A percentile compares a stretch with the other conserved stretches of the same genome.
These are phyloP conservation scores for Chitala chitala DNA, from an alignment of 2,113 vertebrate species.

Conservation along the genomic window DNA sequence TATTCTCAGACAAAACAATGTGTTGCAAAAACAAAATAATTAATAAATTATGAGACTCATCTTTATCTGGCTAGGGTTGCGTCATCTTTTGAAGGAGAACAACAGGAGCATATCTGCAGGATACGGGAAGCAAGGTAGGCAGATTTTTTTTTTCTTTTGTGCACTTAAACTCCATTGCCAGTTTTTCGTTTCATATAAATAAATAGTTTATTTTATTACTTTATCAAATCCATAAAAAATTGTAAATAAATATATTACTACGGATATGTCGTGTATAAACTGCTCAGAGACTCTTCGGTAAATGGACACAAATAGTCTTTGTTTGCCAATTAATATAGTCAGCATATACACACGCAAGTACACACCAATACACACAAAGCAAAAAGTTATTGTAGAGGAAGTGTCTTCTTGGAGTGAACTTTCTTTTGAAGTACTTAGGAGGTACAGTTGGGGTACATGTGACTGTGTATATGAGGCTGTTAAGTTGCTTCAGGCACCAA, in stretches of 20 bases:
- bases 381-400: slow-evolving; percentile 17
- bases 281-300: too few species aligned
- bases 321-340: neutral
- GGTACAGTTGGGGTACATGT: slow-evolving; percentile 16
- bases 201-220: neutral
- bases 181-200: neutral
- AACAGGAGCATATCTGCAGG: neutral
- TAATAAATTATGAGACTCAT: neutral
- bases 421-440: slow-evolving; percentile 18
- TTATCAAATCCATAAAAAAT: neutral
- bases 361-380: neutral
- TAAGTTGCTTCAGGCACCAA: slow-evolving; percentile 18
- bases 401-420: slow-evolving; percentile 10
- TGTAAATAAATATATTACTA: neutral
- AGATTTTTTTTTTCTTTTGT: neutral
- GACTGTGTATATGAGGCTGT: slow-evolving; percentile 17
- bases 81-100: neutral
- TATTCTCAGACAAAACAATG: neutral
- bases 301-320: neutral
- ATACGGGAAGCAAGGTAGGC: neutral
- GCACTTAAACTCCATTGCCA: neutral
- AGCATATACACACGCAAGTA: neutral
- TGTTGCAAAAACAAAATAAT: neutral
- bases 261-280: too few species aligned
- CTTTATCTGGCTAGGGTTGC: neutral